Base-by-base conservation (phyloP, 2,888 invertebrate species). In the Deroplatys truncata region DNA sequence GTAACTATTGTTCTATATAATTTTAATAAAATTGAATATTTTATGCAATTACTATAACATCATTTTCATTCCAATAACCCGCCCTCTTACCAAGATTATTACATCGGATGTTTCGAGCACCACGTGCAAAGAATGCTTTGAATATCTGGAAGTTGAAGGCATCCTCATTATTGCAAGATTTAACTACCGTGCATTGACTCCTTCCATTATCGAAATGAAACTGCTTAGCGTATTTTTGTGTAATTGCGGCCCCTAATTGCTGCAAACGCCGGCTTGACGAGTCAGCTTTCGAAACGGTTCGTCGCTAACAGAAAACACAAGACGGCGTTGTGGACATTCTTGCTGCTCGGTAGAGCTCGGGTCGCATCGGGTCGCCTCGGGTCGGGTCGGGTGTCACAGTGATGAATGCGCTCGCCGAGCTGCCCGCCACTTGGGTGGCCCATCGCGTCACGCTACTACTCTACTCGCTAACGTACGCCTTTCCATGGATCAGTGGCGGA, bases 341-440 rank as follows among this genome's bases (percentile, higher is more conserved):
- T 87, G 87, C 28, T 28, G 86, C 56, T 72, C 85, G 43, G 85
- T n/a, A 28, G 84, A 84, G 84, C 84, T 35, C 31, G 35, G 28
- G 85, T 35, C 16, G 28, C 49, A 72, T 72, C 85, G 49, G 86
- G 43, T 29, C 84, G 29, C 29, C 84, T 35, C 49, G 31, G 88
- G 82, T 29, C 25, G 84, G 89, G 29, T 84, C n/a, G 84, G n/a
- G 90, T 85, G 90, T 88, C 89, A 90, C 89, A 85, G 90, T 91
- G 91, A 91, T 90, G 89, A 89, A 91, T 91, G 90, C 89, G 90
- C 85, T 86, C 88, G 88, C 85, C 90, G 87, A 72, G 87, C 85
- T 86, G 82, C 49, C 85, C 43, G 89, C 91, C 88, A 89, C 90
- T 89, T 91, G 91, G 91, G 91, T 91, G 91, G 91, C 84, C 91